Percentiles rank a stretch among this genome's conserved stretches.
phyloP scores from a whole-genome alignment of 2,797 vertebrate genomes.

The Graptemys geographica region DNA sequence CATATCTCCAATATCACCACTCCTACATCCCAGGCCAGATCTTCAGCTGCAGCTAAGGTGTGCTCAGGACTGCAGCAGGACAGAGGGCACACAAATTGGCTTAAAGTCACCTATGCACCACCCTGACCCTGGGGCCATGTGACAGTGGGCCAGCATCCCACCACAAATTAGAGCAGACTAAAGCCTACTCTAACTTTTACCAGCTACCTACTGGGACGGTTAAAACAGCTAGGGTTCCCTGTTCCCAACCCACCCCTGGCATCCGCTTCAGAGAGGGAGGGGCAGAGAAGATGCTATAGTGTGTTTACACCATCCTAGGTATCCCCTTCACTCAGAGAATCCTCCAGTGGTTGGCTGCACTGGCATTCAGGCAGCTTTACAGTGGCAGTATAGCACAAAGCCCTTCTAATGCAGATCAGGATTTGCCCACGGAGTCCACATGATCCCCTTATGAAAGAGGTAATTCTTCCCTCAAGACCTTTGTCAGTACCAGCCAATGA shows the following conservation, averaged over 20 bases:
- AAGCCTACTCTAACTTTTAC: background rate
- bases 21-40: background rate
- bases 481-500: background rate
- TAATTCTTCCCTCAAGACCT: background rate
- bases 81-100: background rate
- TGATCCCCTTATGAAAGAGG: accelerated
- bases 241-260: background rate
- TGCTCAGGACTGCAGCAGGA: background rate
- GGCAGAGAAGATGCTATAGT: background rate
- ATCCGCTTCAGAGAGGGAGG: background rate
- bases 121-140: accelerated
- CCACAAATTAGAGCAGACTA: accelerated
- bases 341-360: accelerated
- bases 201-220: background rate
- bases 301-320: background rate
- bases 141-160: accelerated
- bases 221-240: background rate
- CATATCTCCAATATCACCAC: background rate
- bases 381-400: background rate
- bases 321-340: background rate
- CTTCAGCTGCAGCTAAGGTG: background rate
- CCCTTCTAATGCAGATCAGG: background rate
- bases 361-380: background rate
- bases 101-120: accelerated
- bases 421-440: background rate